Evolutionary conservation across 2,888 invertebrate species (phyloP).

Genomic region (Spisula subtruncata): DNA sequence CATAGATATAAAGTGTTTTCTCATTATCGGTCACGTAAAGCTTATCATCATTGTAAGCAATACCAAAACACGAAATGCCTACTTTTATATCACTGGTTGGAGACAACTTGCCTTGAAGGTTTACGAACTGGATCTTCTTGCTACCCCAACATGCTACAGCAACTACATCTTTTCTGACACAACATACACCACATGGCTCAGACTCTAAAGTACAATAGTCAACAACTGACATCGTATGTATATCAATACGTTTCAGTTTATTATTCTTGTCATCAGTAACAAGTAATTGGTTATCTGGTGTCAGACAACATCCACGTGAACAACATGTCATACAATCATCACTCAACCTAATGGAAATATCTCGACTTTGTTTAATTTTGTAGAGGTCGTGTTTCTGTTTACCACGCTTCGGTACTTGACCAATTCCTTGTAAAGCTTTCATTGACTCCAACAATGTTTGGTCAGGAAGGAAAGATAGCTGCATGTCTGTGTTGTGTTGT

Average conservation of each 20-base stretch:
- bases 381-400: background rate
- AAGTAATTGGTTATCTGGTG: slow-evolving; percentile 6
- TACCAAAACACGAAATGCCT: slow-evolving; percentile 17
- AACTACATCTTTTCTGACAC: slow-evolving; percentile 23
- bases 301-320: slow-evolving; percentile 33
- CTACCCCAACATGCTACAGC: background rate
- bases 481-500: background rate
- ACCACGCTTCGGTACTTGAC: background rate
- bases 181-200: background rate
- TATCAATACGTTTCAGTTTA: slow-evolving; percentile 36
- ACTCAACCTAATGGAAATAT: slow-evolving; percentile 11
- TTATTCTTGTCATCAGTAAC: slow-evolving; percentile 22
- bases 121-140: slow-evolving; percentile 34
- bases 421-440: background rate
- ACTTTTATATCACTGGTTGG: slow-evolving; percentile 1
- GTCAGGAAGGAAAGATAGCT: background rate
- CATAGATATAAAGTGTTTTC: slow-evolving; percentile 22
- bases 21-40: slow-evolving; percentile 2
- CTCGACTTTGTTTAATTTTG: background rate
- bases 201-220: slow-evolving; percentile 21
- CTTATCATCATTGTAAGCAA: slow-evolving; percentile 22
- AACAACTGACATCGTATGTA: background rate
- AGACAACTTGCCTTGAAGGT: slow-evolving; percentile 7
- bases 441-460: background rate
- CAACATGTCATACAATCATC: background rate